Conservation (phyloP, 2,113 vertebrate species). For the Odocoileus hemionus region DNA sequence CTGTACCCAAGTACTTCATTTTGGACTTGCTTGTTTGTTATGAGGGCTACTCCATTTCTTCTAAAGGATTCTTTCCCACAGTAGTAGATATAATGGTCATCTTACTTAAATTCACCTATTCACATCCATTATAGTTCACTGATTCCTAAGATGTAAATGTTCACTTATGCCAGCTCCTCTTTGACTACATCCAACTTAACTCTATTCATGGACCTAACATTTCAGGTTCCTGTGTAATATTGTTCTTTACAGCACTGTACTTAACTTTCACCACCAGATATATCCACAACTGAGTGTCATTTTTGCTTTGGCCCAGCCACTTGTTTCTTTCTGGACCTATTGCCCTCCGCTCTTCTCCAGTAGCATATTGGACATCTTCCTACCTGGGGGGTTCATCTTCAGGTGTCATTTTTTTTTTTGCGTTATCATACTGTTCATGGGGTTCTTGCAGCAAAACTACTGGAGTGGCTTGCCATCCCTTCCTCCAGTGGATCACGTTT, state of each 20-base stretch:
- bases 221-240: background rate
- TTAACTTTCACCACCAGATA: background rate
- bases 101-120: background rate
- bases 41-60: background rate
- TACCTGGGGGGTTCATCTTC: background rate
- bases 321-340: background rate
- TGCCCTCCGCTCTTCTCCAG: background rate
- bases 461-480: background rate
- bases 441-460: background rate
- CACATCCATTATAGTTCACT: background rate
- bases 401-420: background rate
- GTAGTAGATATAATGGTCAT: background rate
- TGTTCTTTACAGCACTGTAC: background rate
- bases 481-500: background rate
- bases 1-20: background rate
- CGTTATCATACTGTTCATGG: background rate
- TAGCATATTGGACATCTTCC: background rate
- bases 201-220: background rate
- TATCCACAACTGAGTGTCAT: background rate
- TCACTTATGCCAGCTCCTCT: background rate
- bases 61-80: background rate
- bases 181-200: background rate
- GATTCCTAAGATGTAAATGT: background rate
- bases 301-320: background rate
- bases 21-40: background rate